phyloP scores from a whole-genome alignment of 1,140 invertebrate species.

The Sinella curviseta region DNA sequence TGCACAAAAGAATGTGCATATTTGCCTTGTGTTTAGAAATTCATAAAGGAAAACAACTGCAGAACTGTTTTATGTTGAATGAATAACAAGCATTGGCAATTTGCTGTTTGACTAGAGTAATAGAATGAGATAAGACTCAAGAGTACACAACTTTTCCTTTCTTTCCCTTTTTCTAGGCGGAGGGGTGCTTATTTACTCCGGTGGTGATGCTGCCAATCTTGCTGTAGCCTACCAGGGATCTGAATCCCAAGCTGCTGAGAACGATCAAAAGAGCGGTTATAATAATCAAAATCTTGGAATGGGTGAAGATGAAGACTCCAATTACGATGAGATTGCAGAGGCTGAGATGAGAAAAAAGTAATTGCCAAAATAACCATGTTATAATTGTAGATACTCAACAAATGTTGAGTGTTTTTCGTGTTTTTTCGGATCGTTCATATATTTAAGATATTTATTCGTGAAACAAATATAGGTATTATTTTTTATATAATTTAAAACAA shows the following conservation, averaged over 20 bases:
- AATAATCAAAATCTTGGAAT: slow-evolving; percentile 19
- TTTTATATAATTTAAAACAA: background rate
- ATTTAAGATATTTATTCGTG: background rate
- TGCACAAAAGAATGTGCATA: background rate
- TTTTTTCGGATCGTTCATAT: background rate
- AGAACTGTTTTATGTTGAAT: no score
- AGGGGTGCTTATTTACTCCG: slow-evolving; percentile 1
- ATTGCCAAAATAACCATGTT: no score
- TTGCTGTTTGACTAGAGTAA: background rate
- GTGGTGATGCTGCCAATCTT: slow-evolving; percentile 8
- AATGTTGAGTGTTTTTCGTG: background rate
- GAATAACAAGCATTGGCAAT: no score
- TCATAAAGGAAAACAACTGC: no score
- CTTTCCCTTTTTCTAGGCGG: background rate
- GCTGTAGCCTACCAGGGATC: background rate
- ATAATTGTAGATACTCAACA: no score
- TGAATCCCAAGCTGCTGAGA: slow-evolving; percentile 11
- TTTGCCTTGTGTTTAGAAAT: no score
- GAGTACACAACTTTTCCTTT: background rate
- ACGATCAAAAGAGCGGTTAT: slow-evolving; percentile 14
- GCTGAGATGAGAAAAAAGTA: background rate
- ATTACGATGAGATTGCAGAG: no score
- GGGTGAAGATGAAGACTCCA: background rate
- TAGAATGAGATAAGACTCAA: background rate
- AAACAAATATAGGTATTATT: background rate